phyloP scores from a whole-genome alignment of 2,797 vertebrate species.

The Paguma larvata region DNA sequence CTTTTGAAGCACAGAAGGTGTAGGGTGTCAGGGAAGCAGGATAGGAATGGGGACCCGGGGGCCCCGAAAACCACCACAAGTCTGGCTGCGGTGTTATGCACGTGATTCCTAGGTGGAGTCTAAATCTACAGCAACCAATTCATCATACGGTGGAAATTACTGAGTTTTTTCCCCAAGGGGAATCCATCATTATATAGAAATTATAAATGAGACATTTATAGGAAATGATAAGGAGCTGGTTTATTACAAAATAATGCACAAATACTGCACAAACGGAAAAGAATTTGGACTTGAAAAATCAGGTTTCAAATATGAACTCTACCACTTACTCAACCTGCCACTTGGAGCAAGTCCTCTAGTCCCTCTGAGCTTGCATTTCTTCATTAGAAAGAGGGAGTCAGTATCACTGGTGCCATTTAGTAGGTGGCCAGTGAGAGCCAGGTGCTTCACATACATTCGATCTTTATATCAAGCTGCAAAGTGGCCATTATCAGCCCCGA shows the following conservation, averaged over 20 bases:
- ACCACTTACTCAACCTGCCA: neutral
- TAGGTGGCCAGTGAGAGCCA: neutral
- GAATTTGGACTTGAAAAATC: neutral
- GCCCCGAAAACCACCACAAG: no score
- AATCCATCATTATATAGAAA: neutral
- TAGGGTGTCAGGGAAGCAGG: neutral
- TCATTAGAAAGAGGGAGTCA: neutral
- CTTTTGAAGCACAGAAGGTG: neutral
- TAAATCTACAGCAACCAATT: neutral
- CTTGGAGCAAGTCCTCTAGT: neutral
- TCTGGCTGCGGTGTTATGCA: fast-evolving
- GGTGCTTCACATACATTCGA: neutral
- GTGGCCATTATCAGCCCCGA: neutral
- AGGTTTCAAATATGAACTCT: slow-evolving; percentile 19
- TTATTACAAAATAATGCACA: neutral
- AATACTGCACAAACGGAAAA: neutral
- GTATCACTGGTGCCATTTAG: neutral
- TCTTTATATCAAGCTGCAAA: neutral
- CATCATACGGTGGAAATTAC: neutral
- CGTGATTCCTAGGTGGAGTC: fast-evolving
- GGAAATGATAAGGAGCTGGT: neutral
- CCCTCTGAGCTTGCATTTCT: neutral
- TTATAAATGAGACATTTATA: neutral
- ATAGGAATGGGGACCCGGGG: neutral
- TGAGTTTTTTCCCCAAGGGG: neutral